Percentiles rank a stretch among this genome's conserved stretches.
Evolutionary conservation across 2,888 invertebrate genomes (phyloP).

Genomic region (Drosophila setosimentum): DNA sequence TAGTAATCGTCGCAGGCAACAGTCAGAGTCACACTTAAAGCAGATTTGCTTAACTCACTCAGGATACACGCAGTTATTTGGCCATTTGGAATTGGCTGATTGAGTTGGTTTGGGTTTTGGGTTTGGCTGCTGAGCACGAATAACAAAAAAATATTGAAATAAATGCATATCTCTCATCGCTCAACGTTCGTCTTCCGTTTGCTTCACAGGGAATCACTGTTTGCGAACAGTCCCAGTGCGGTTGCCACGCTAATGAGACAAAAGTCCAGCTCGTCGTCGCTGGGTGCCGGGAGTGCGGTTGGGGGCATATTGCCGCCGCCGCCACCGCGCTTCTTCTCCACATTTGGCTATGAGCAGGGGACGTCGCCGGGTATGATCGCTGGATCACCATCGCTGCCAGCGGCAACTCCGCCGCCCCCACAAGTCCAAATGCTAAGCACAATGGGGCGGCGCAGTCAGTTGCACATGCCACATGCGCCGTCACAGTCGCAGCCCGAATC

Average conservation of each 20-base stretch:
- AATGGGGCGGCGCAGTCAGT: slow-evolving; percentile 73
- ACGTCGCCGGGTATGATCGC: slow-evolving; percentile 50
- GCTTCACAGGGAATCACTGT: slow-evolving; percentile 83
- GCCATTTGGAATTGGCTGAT: slow-evolving; percentile 3
- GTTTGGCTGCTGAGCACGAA: slow-evolving; percentile 31
- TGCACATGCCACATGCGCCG: slow-evolving; percentile 61
- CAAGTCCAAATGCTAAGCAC: slow-evolving; percentile 52
- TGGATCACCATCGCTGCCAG: slow-evolving; percentile 56
- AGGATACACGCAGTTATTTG: background rate
- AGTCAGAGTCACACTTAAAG: background rate
- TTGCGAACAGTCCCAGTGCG: slow-evolving; percentile 73
- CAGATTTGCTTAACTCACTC: slow-evolving; percentile 1
- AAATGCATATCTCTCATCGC: slow-evolving; percentile 34
- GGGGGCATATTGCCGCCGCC: slow-evolving; percentile 69
- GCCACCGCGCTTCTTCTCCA: slow-evolving; percentile 83
- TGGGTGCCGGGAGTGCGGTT: slow-evolving; percentile 65
- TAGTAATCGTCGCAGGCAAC: too few relatives aligned
- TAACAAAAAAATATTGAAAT: slow-evolving; percentile 67
- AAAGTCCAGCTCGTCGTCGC: slow-evolving; percentile 83
- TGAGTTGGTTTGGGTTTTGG: background rate
- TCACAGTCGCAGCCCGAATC: slow-evolving; percentile 69
- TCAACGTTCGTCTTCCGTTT: slow-evolving; percentile 1
- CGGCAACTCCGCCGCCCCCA: slow-evolving; percentile 52
- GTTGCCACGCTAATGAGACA: slow-evolving; percentile 79
- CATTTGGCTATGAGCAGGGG: slow-evolving; percentile 84